Conservation (phyloP, 2,113 vertebrate genomes). For the Myotis brandtii region DNA sequence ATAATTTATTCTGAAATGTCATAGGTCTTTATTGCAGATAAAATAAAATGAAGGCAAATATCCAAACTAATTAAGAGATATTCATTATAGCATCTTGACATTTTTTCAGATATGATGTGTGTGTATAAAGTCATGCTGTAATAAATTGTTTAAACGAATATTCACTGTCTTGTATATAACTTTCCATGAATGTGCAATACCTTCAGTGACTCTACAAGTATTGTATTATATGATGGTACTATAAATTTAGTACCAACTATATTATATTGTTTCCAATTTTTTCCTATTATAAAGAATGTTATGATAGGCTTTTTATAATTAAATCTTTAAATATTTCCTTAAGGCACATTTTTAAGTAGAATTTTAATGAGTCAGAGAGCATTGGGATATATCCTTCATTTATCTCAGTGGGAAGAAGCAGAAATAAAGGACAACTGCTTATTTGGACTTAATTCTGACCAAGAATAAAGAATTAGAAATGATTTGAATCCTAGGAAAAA, state of each 20-base stretch:
- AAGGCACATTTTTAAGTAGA: not conserved
- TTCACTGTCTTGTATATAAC: not conserved
- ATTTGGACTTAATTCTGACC: conserved; percentile 24
- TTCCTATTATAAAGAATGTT: not conserved
- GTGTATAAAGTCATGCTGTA: not conserved
- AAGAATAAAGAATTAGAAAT: conserved; percentile 37
- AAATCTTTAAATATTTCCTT: conserved; percentile 17
- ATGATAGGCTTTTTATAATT: conserved; percentile 6
- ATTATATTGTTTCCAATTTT: not conserved
- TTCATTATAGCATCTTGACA: not conserved
- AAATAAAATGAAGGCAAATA: not conserved
- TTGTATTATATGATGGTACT: not conserved
- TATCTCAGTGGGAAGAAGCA: not conserved
- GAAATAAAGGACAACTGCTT: conserved; percentile 20
- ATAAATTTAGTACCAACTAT: not conserved
- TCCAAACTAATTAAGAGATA: not conserved
- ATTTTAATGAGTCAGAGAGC: not conserved
- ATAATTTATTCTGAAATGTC: conserved; percentile 31
- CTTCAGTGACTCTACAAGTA: not conserved
- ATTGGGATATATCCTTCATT: conserved; percentile 9
- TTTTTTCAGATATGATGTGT: not conserved
- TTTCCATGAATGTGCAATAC: not conserved
- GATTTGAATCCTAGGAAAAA: not conserved
- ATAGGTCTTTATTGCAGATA: not conserved
- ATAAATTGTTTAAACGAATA: conserved; percentile 1